phyloP scores from a whole-genome alignment of 1,140 invertebrate species.

The Drosophila littoralis region DNA sequence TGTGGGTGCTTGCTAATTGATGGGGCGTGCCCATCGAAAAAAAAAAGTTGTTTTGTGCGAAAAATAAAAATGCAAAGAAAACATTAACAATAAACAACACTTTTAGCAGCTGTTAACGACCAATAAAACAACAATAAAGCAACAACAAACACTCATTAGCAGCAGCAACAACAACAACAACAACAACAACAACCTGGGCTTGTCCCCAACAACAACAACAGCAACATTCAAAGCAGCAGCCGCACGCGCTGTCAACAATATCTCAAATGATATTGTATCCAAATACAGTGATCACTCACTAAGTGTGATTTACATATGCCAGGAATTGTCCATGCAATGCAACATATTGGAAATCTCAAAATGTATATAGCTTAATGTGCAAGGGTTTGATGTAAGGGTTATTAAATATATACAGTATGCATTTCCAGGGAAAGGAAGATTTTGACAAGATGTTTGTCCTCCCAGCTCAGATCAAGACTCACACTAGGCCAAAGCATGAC shows the following conservation, averaged over 20 bases:
- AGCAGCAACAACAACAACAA: slow-evolving; percentile 4
- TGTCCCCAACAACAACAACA: slow-evolving; percentile 10
- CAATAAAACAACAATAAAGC: slow-evolving; percentile 6
- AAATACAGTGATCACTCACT: neutral
- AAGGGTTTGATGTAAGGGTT: too few relatives aligned
- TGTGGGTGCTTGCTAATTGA: slow-evolving; percentile 17
- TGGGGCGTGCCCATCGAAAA: slow-evolving; percentile 10
- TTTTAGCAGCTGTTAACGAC: slow-evolving; percentile 10
- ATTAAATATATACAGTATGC: too few relatives aligned
- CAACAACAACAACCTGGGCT: slow-evolving; percentile 15
- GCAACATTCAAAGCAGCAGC: neutral
- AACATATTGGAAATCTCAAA: too few relatives aligned
- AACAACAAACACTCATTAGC: slow-evolving; percentile 16
- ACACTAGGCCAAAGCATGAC: too few relatives aligned
- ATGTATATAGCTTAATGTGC: too few relatives aligned
- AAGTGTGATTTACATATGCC: neutral
- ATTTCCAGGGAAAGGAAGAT: too few relatives aligned
- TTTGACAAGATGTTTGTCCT: too few relatives aligned
- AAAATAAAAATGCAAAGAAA: slow-evolving; percentile 1
- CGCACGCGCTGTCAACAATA: slow-evolving; percentile 13
- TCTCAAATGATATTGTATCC: neutral
- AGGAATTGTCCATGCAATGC: too few relatives aligned
- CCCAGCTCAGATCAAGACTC: too few relatives aligned
- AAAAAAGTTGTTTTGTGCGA: slow-evolving; percentile 14
- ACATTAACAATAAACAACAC: slow-evolving; percentile 7